Conservation (phyloP, 2,888 invertebrate species). For the Electrophaes corylata region DNA sequence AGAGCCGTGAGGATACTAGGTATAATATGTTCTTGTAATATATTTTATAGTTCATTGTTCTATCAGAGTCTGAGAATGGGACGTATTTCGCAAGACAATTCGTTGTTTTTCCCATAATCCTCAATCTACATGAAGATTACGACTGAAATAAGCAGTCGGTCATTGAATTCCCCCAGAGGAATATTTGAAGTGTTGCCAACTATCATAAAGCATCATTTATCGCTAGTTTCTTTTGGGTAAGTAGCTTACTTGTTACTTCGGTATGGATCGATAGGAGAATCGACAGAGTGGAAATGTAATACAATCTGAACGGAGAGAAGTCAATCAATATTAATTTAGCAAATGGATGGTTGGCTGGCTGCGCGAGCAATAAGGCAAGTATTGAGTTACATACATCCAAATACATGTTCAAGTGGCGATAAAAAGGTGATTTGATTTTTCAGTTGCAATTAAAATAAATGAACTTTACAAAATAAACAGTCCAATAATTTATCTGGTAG, state of each 20-base stretch:
- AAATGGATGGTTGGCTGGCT: constrained; percentile 44
- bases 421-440: constrained; percentile 7
- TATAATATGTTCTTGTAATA: neutral
- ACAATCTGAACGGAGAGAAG: constrained; percentile 36
- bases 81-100: constrained; percentile 9
- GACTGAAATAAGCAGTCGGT: constrained; percentile 42
- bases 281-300: constrained; percentile 28
- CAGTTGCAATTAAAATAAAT: neutral
- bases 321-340: constrained; percentile 55
- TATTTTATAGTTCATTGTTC: constrained; percentile 16
- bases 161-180: constrained; percentile 43
- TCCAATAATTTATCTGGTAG: neutral
- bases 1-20: neutral
- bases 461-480: no score
- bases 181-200: constrained; percentile 52
- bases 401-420: constrained; percentile 5
- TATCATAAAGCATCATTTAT: constrained; percentile 42
- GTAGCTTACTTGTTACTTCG: constrained; percentile 25
- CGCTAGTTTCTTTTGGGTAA: constrained; percentile 27
- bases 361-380: constrained; percentile 40
- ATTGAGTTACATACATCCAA: constrained; percentile 42
- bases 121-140: constrained; percentile 29
- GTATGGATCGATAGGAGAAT: constrained; percentile 21
- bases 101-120: constrained; percentile 15
- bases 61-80: constrained; percentile 10